phyloP scores from a whole-genome alignment of 1,140 invertebrate genomes.

The Hypsibius dujardini region DNA sequence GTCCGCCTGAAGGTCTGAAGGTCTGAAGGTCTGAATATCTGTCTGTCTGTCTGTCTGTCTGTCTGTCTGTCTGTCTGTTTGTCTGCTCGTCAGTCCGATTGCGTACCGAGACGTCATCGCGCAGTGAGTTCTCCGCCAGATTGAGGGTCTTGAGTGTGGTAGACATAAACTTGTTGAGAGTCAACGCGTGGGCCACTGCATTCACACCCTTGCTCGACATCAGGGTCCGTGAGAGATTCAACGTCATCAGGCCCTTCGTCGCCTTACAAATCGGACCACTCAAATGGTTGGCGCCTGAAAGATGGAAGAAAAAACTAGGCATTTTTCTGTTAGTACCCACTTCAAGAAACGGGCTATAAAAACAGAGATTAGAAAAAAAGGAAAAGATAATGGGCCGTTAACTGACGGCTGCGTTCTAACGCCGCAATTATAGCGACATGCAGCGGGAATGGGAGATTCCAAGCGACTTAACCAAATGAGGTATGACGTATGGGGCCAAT shows the following conservation, averaged over 20 bases:
- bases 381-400: background rate
- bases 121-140: slow-evolving; percentile 59
- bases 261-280: slow-evolving; percentile 52
- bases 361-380: background rate
- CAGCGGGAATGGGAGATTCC: too few species aligned
- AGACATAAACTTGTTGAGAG: slow-evolving; percentile 58
- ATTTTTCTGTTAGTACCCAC: slow-evolving; percentile 16
- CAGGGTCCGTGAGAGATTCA: slow-evolving; percentile 66
- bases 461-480: too few species aligned
- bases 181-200: slow-evolving; percentile 56
- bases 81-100: too few species aligned
- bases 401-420: too few species aligned
- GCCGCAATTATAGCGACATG: too few species aligned
- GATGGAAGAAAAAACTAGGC: too few species aligned
- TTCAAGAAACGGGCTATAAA: background rate
- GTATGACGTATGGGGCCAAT: too few species aligned
- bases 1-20: too few species aligned
- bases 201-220: slow-evolving; percentile 72
- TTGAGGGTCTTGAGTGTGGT: slow-evolving; percentile 59
- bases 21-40: too few species aligned
- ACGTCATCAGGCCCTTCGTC: slow-evolving; percentile 54
- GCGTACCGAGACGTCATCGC: slow-evolving; percentile 55
- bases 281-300: slow-evolving; percentile 51
- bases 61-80: too few species aligned
- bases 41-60: too few species aligned